Conservation (phyloP, 1,140 invertebrate species). For the Listronotus oregonensis region DNA sequence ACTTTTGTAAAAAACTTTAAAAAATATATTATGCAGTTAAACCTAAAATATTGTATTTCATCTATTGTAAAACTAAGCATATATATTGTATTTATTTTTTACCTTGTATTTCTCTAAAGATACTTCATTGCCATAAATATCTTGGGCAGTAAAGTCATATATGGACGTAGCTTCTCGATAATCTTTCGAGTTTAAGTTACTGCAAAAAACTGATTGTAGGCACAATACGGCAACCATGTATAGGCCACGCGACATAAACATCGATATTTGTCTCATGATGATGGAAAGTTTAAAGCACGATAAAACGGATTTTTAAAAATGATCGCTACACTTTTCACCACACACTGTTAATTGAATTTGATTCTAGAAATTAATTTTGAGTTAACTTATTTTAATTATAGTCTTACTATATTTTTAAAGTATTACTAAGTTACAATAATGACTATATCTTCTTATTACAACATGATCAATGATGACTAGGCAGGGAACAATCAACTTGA, state of each 20-base stretch:
- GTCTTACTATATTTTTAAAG: no score
- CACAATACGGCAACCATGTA: constrained; percentile 19
- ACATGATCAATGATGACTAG: no score
- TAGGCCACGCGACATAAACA: background rate
- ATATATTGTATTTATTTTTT: background rate
- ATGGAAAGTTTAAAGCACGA: background rate
- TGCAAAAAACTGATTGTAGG: background rate
- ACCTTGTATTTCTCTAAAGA: constrained; percentile 33
- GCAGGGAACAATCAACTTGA: no score
- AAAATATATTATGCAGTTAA: no score
- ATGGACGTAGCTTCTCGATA: constrained; percentile 14
- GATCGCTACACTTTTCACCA: no score
- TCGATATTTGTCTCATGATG: background rate
- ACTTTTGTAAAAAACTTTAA: no score
- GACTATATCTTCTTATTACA: no score
- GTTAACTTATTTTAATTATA: no score
- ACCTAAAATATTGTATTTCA: background rate
- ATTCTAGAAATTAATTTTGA: no score
- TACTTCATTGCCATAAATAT: constrained; percentile 28
- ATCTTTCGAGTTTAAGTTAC: background rate
- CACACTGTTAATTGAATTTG: no score
- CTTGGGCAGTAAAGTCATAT: constrained; percentile 28
- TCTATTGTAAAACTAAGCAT: background rate
- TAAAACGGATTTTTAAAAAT: no score
- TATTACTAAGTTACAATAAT: no score